Evolutionary conservation across 2,113 vertebrate genomes (phyloP).

Genomic region (Megalops atlanticus): DNA sequence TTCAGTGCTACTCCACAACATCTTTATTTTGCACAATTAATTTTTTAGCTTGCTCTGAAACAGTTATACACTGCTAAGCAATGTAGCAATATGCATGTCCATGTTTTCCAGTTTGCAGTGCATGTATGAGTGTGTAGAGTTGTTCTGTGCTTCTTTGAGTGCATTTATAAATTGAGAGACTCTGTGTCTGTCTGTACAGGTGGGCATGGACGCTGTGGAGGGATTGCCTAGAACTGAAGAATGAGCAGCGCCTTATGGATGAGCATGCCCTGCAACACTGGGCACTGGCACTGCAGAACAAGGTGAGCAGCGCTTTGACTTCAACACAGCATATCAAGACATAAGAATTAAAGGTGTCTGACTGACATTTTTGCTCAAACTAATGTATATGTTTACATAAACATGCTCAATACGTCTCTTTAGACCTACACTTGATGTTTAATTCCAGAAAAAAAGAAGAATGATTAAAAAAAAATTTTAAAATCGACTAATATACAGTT

Average conservation of each 20-base stretch:
- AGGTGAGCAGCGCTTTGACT: conserved; percentile 66
- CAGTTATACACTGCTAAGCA: not conserved
- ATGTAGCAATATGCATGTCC: not conserved
- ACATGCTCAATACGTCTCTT: no score
- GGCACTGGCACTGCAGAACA: conserved; percentile 65
- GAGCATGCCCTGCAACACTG: conserved; percentile 67
- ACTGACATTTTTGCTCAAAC: no score
- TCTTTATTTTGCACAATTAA: not conserved
- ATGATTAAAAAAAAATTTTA: no score
- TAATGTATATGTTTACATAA: no score
- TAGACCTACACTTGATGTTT: no score
- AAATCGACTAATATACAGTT: no score
- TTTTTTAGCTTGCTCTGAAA: not conserved
- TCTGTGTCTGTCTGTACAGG: no score
- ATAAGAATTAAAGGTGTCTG: no score
- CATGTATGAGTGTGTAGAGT: conserved; percentile 7
- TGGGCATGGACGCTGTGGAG: conserved; percentile 78
- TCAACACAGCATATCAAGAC: not conserved
- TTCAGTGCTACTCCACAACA: no score
- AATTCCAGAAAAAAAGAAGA: no score
- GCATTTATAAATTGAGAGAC: no score
- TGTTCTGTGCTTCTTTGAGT: conserved; percentile 27
- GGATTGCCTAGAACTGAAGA: conserved; percentile 47
- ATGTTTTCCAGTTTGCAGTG: not conserved
- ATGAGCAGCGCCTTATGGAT: conserved; percentile 47